A percentile compares a stretch with the other conserved stretches of the same genome.
phyloP scores from a whole-genome alignment of 2,888 invertebrate genomes.

The Scrobipalpa atriplicella region DNA sequence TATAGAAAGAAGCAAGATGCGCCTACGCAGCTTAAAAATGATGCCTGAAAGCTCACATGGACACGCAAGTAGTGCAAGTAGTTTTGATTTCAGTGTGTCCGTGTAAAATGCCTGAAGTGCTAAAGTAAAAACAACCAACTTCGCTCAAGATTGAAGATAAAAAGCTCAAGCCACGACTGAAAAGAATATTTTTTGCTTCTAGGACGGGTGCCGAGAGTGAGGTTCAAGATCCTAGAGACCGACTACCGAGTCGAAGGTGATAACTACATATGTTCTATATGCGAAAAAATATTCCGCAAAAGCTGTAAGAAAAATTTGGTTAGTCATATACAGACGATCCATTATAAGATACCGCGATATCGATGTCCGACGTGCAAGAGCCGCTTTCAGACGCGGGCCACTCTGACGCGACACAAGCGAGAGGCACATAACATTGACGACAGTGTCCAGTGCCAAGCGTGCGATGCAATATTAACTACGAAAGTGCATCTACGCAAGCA shows the following conservation, averaged over 20 bases:
- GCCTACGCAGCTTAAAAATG: too few species aligned
- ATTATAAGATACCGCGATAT: slow-evolving; percentile 57
- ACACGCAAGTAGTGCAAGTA: too few species aligned
- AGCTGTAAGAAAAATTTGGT: not conserved
- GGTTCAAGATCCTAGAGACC: slow-evolving; percentile 51
- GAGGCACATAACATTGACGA: slow-evolving; percentile 63
- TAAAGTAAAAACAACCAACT: not conserved
- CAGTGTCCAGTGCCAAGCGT: slow-evolving; percentile 65
- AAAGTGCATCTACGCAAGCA: slow-evolving; percentile 59
- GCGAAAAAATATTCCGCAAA: slow-evolving; percentile 58
- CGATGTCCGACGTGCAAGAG: slow-evolving; percentile 53
- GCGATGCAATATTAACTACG: slow-evolving; percentile 60
- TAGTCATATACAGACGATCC: slow-evolving; percentile 58
- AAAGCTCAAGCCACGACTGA: not conserved
- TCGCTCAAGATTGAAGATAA: not conserved
- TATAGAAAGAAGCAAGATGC: too few species aligned
- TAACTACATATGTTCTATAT: slow-evolving; percentile 49
- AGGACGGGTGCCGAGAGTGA: slow-evolving; percentile 43
- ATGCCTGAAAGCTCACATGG: too few species aligned
- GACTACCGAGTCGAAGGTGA: slow-evolving; percentile 56
- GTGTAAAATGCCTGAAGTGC: not conserved
- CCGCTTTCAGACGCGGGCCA: slow-evolving; percentile 56
- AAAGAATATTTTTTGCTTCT: slow-evolving; percentile 51
- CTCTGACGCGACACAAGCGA: slow-evolving; percentile 58
- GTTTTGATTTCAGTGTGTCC: not conserved